phyloP scores from a whole-genome alignment of 2,113 vertebrate species.

The Halcyon malimbica region DNA sequence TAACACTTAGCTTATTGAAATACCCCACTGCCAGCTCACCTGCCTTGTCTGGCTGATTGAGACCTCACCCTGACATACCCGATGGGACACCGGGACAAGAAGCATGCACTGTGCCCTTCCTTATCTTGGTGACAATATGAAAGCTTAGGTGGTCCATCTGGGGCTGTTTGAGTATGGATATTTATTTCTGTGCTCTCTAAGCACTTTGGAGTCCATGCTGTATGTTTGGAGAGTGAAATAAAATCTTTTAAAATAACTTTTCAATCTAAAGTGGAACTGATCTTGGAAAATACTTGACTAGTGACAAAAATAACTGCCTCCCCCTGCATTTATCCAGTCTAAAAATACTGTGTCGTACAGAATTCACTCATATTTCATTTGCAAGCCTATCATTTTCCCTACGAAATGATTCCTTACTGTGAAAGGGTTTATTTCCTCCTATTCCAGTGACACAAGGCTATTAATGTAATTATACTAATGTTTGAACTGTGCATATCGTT shows the following conservation, averaged over 20 bases:
- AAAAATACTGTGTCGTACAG: not conserved
- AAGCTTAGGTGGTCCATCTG: not conserved
- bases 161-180: not conserved
- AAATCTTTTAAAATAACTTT: not conserved
- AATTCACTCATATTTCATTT: not conserved
- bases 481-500: not conserved
- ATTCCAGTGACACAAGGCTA: not conserved
- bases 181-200: not conserved
- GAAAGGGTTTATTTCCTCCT: not conserved
- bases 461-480: not conserved
- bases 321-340: not conserved
- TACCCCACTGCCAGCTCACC: not conserved
- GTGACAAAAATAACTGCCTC: not conserved
- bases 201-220: not conserved
- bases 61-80: rapidly evolving
- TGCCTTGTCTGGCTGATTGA: not conserved
- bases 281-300: not conserved
- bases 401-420: not conserved
- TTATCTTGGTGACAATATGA: not conserved
- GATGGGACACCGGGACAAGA: not conserved
- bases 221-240: not conserved
- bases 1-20: not conserved
- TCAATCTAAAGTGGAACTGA: not conserved
- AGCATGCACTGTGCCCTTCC: not conserved
- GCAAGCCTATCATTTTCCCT: not conserved